These are phyloP conservation scores for Forbesichthys papilliferus DNA, from an alignment of 2,113 vertebrate species.

Conservation along the genomic window DNA sequence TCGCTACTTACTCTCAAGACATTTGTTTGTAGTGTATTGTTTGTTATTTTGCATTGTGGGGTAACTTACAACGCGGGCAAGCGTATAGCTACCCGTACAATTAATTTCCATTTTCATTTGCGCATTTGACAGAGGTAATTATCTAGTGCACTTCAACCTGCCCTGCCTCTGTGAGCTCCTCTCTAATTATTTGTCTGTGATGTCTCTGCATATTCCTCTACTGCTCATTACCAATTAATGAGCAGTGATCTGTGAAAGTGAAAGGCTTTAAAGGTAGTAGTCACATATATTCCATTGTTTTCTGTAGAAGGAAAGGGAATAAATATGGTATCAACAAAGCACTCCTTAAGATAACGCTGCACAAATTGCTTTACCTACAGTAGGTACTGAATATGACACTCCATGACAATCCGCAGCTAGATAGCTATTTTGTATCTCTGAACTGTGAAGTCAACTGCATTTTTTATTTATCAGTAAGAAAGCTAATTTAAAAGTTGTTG, in stretches of 20 bases:
- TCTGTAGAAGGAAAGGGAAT: conserved; percentile 25
- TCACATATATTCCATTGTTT: conserved; percentile 45
- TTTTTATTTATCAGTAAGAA: too few species aligned
- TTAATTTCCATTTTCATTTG: conserved; percentile 34
- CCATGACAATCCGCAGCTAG: too few species aligned
- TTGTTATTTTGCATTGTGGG: neutral
- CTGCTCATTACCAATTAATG: conserved; percentile 65
- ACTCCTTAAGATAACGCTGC: conserved; percentile 27
- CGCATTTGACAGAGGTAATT: conserved; percentile 44
- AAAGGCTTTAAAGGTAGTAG: conserved; percentile 26
- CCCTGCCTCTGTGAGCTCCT: conserved; percentile 71
- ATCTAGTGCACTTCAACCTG: conserved; percentile 70
- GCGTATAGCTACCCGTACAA: conserved; percentile 14
- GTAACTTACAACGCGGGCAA: conserved; percentile 1
- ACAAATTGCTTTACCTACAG: conserved; percentile 5
- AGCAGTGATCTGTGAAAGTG: conserved; percentile 36
- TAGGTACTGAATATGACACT: neutral
- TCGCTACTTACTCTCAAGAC: too few species aligned
- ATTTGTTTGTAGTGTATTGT: too few species aligned
- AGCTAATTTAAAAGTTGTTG: too few species aligned
- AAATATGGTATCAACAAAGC: conserved; percentile 39
- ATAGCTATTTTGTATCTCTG: too few species aligned
- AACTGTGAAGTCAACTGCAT: too few species aligned
- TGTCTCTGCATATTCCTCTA: conserved; percentile 63
- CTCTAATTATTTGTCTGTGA: conserved; percentile 79